phyloP scores from a whole-genome alignment of 2,113 vertebrate genomes.

The Ahaetulla prasina region DNA sequence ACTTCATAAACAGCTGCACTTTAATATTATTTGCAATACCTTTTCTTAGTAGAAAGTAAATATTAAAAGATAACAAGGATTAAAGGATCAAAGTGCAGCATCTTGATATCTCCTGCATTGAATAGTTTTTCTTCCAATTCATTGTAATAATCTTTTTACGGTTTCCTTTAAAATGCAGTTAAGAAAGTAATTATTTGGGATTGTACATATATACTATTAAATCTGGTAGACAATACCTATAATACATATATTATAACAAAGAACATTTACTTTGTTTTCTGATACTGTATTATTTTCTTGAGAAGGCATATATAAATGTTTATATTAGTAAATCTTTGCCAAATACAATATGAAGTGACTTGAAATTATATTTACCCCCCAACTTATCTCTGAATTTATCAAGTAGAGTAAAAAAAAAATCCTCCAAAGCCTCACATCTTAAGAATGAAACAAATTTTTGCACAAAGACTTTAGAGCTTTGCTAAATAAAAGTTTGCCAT shows the following conservation, averaged over 20 bases:
- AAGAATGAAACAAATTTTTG: conserved; percentile 52
- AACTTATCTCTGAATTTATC: conserved; percentile 30
- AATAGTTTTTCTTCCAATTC: conserved; percentile 49
- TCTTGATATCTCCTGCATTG: conserved; percentile 55
- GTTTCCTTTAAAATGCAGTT: conserved; percentile 24
- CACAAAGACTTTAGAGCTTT: conserved; percentile 42
- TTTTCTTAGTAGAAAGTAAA: neutral
- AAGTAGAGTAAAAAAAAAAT: conserved; percentile 29
- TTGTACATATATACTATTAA: neutral
- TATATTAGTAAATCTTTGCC: conserved; percentile 52
- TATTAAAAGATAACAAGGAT: conserved; percentile 40
- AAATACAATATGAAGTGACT: conserved; percentile 55
- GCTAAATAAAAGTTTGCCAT: conserved; percentile 23
- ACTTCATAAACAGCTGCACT: conserved; percentile 44
- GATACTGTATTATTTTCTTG: conserved; percentile 50
- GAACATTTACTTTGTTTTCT: conserved; percentile 48
- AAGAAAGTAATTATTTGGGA: conserved; percentile 32
- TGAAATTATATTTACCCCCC: conserved; percentile 56
- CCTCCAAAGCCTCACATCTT: conserved; percentile 24
- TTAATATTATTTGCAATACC: conserved; percentile 24
- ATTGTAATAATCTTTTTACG: conserved; percentile 25
- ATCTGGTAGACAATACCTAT: neutral
- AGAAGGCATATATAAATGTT: conserved; percentile 23
- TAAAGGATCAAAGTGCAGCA: conserved; percentile 45
- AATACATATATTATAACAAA: conserved; percentile 34